Conservation (phyloP, 2,888 invertebrate genomes). For the Campoletis raptor region DNA sequence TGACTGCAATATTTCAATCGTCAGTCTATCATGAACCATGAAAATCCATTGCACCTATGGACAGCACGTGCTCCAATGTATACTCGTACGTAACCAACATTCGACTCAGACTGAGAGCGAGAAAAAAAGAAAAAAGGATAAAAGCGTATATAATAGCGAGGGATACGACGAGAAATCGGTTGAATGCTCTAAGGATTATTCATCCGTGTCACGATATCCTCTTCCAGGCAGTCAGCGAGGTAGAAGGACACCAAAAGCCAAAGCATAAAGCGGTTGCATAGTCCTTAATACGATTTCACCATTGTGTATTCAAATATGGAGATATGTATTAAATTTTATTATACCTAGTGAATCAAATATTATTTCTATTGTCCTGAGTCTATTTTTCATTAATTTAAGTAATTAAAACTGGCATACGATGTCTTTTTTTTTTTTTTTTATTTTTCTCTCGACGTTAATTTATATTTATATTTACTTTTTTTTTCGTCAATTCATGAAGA, state of each 20-base stretch:
- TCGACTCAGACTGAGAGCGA: background rate
- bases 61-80: slow-evolving; percentile 48
- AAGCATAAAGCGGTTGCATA: slow-evolving; percentile 32
- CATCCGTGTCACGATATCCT: slow-evolving; percentile 66
- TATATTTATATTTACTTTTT: background rate
- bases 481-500: background rate
- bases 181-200: slow-evolving; percentile 67
- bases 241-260: slow-evolving; percentile 54
- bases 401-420: background rate
- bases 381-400: background rate
- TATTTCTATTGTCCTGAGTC: background rate
- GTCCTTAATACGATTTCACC: slow-evolving; percentile 65
- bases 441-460: background rate
- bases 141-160: background rate
- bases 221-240: slow-evolving; percentile 61
- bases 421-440: background rate
- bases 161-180: slow-evolving; percentile 47
- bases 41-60: slow-evolving; percentile 16
- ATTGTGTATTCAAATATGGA: slow-evolving; percentile 54
- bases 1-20: slow-evolving; percentile 14
- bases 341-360: slow-evolving; percentile 14
- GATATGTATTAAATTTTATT: slow-evolving; percentile 2
- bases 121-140: background rate
- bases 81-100: slow-evolving; percentile 35
- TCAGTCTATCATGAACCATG: background rate